Base-by-base conservation (phyloP, 2,888 invertebrate species). In the Cheilosia vernalis region DNA sequence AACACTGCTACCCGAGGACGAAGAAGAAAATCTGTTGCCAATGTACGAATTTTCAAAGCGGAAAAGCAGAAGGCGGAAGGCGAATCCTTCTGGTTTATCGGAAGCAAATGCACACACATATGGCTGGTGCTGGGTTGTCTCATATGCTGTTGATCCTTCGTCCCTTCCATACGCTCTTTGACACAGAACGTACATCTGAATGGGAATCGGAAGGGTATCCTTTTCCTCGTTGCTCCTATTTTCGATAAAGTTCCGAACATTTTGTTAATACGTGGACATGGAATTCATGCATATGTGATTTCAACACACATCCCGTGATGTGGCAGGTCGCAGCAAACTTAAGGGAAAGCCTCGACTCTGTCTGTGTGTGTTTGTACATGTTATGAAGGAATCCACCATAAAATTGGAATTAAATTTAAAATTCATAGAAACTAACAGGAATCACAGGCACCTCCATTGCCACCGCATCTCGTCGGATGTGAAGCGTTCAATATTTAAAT, bases 341-440 rank as follows among this genome's bases (percentile, higher is more conserved):
- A 49, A 37, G 10, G 13, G 19, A 40, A 40, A 44, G 7, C 15
- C 21, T 27, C 47, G 33, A 17, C 40, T 66, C 1, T 37, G 53
- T 56, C 19, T 73, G 33, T 70, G 2, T 37, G 53, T 63, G 37
- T 73, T 55, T 61, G 47, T 61, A 15, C 27, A 30, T 42, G 30
- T 40, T 40, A 66, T 58, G 40, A 55, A 53, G 72, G 80, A 73
- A 67, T 81, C 67, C 67, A 69, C 85, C 72, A 82, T 82, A 73
- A 86, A 82, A 82, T 86, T 82, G 82, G 77, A 82, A 86, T 82
- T 78, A 82, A 82, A 86, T 86, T 86, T 86, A 82, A 86, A 86
- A 86, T 86, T 86, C 85, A 86, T 86, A 86, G 85, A 86, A 86
- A 86, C 76, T 78, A 82, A 73, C 67, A 58, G 82, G 72, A 77